These are phyloP conservation scores for Brachionus paranguensis DNA, from an alignment of 1,140 invertebrate genomes.

Conservation along the genomic window DNA sequence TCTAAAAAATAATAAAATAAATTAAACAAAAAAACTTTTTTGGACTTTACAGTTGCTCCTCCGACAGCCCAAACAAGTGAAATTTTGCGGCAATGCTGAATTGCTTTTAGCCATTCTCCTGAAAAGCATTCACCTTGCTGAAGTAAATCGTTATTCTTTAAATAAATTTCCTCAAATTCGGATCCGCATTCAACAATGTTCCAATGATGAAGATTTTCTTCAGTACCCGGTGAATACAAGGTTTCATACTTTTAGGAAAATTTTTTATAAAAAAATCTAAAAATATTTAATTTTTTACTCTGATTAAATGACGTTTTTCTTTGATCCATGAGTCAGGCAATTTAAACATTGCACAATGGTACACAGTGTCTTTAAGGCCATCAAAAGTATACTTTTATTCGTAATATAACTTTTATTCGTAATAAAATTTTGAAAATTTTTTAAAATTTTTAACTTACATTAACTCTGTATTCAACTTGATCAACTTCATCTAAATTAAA, in stretches of 20 bases:
- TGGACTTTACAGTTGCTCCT: neutral
- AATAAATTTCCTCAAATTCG: neutral
- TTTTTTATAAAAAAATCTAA: neutral
- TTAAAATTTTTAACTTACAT: neutral
- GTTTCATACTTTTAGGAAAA: neutral
- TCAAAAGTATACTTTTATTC: slow-evolving; percentile 2
- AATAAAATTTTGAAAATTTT: neutral
- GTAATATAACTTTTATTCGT: neutral
- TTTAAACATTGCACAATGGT: slow-evolving; percentile 30
- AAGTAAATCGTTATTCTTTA: neutral
- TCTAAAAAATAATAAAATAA: neutral
- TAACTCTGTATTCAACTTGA: neutral
- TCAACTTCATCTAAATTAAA: slow-evolving; percentile 26
- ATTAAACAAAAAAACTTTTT: neutral
- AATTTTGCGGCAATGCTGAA: neutral
- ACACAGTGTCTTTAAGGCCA: neutral
- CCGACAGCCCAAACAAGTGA: neutral
- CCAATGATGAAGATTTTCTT: slow-evolving; percentile 30
- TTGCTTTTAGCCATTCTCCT: neutral
- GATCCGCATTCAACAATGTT: neutral
- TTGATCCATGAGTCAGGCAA: slow-evolving; percentile 6
- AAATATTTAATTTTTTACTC: neutral
- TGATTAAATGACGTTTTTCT: slow-evolving; percentile 29
- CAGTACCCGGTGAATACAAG: neutral
- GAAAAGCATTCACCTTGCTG: neutral